These are phyloP conservation scores for Apostichopus japonicus DNA, from an alignment of 35 echinoderm and acorn worm genomes.

Conservation along the genomic window DNA sequence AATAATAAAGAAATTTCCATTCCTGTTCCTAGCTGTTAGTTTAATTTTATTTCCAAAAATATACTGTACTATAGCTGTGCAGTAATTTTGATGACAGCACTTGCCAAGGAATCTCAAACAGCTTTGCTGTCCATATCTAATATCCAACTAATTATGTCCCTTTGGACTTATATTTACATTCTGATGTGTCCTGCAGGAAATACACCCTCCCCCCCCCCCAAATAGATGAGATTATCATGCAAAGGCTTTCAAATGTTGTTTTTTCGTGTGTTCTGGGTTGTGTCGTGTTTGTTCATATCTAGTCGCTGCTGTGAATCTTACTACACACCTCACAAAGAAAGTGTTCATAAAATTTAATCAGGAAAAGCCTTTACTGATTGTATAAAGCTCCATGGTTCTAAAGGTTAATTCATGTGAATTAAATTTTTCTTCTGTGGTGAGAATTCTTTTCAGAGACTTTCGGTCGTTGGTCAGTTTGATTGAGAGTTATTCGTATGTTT, in stretches of 20 bases:
- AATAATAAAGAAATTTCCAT: no score
- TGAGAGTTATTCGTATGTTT: background rate
- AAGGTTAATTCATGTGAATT: slow-evolving; percentile 13
- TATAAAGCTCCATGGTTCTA: background rate
- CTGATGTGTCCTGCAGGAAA: slow-evolving; percentile 1
- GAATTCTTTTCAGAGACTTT: background rate
- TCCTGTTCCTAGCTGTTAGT: no score
- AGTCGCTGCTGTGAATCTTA: background rate
- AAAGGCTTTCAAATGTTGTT: background rate
- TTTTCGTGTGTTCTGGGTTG: background rate
- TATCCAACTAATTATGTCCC: background rate
- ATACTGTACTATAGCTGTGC: no score
- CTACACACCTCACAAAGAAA: background rate
- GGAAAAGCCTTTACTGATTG: slow-evolving; percentile 12
- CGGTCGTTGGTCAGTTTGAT: background rate
- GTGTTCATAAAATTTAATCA: slow-evolving; percentile 17
- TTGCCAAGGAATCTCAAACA: background rate
- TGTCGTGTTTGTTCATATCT: background rate
- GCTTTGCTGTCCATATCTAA: background rate
- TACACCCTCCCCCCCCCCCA: background rate
- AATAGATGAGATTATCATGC: background rate
- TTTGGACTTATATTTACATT: background rate
- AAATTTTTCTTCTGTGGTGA: background rate
- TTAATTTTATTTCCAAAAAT: no score
- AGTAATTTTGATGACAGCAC: background rate